Base-by-base conservation (phyloP, 1,140 invertebrate species). In the Drusus annulatus region DNA sequence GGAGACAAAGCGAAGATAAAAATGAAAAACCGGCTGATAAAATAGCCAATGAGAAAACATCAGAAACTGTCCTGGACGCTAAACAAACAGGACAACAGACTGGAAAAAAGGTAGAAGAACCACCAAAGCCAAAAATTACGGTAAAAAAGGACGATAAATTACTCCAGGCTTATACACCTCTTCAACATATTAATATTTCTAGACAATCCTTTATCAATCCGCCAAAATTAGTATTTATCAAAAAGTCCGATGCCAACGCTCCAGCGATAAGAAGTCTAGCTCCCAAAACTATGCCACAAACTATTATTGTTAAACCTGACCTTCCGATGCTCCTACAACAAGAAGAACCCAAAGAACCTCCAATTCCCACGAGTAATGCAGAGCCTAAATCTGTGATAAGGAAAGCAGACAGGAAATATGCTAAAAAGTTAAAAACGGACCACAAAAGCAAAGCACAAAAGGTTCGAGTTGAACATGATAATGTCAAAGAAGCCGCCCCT, bases 1-100 rank as follows among this genome's bases (percentile, higher is more conserved):
- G 93, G 91, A 86, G 93, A 84, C 90, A 93, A 83, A 87, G 92
- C 85, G 89, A 93, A 87, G 87, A 90, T 58, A 81, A 79, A 74
- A 82, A 65, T 54, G 80, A 81, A 76, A 68, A 80, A 76, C 51
- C 79, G 1, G 73, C 79, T n/a, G 82, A 83, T 54, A 83, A 79
- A 56, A 54, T 54, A 31, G 25, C 58, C 8, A 71, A 17, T 63
- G 82, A 83, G 16, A 81, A 78, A 54, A 17, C 62, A 15, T 58
- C 60, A 60, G 81, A 80, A 63, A 54, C 76, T 25, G 36, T 84
- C 36, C 36, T 45, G 36, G 36, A 45, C 0, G 25, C 79, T 80
- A 77, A 84, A 85, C 13, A 84, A 85, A 60, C 82, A 73, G 36
- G 36, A 45, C 7, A 10, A 85, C 62, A 78, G 10, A 74, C 82